These are phyloP conservation scores for Steatocranus sp. DNA, from an alignment of 2,797 vertebrate species.

Conservation along the genomic window DNA sequence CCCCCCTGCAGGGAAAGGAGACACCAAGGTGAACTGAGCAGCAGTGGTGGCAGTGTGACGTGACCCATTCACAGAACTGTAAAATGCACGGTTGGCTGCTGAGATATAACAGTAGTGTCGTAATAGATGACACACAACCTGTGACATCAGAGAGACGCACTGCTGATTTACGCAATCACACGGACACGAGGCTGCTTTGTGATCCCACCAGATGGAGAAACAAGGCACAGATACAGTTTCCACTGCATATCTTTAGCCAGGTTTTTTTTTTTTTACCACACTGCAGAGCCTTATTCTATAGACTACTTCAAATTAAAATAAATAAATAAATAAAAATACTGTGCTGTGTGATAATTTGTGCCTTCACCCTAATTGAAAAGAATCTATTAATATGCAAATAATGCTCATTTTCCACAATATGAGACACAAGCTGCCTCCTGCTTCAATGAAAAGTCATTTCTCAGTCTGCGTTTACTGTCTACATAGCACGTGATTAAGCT, in stretches of 20 bases:
- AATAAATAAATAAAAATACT: not conserved
- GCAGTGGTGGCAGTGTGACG: not conserved
- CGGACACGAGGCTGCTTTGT: not conserved
- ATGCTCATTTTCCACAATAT: not conserved
- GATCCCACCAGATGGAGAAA: not conserved
- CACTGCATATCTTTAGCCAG: not conserved
- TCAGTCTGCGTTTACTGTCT: not conserved
- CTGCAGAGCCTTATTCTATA: not conserved
- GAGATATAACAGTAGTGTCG: not conserved
- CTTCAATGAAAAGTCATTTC: not conserved
- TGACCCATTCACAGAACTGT: not conserved
- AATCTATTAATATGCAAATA: not conserved
- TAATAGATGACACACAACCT: not conserved
- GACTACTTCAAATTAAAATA: not conserved
- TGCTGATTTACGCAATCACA: not conserved
- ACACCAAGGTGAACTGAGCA: slow-evolving; percentile 39
- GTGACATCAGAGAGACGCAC: not conserved
- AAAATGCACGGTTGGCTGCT: slow-evolving; percentile 1
- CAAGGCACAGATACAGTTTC: not conserved
- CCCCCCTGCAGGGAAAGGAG: slow-evolving; percentile 33
- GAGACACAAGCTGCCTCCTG: not conserved
- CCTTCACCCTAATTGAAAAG: not conserved
- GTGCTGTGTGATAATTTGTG: not conserved
- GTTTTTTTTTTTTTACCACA: not conserved
- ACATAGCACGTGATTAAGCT: not conserved